Evolutionary conservation across 2,113 vertebrate species (phyloP), one percentile per base, ranked within the genome.

Genomic region (Probosciger aterrimus): DNA sequence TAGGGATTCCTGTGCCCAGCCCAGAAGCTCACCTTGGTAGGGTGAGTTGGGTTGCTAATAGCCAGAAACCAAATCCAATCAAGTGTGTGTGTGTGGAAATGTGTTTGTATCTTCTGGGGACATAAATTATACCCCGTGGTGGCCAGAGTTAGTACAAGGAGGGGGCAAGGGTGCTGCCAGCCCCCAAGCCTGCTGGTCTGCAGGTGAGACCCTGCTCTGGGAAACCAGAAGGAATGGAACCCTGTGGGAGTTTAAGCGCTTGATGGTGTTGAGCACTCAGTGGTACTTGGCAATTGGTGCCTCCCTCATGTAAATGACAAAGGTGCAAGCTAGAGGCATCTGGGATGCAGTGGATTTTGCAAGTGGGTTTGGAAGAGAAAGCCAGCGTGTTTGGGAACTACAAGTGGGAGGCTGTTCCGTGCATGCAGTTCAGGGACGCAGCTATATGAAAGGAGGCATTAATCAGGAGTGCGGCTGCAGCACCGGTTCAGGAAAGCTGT

Each of bases 361-460:
- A 5, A 82, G 65, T 4, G 11, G 52, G 15, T 82, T n/a, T 90
- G 77, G 86, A 84, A 39, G 37, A 70, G 79, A 86, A 74, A 90
- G 69, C 5, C 43, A 62, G 62, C 10, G 3, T 63, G 62, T 91
- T 86, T 91, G 53, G 77, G 77, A 87, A 69, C 77, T 89, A 95
- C 74, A 95, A 87, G 74, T n/a, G 31, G 77, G 62, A 96, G 80
- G 95, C 77, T 97, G 93, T 97, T 94, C 77, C 68, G 37, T 46
- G 77, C 0, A 0, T 68, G 47, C 43, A 91, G 67, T 15, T 31
- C 2, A 1, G 82, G 91, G 79, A 92, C 4, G 3, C 50, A 76
- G 84, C 90, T 43, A 13, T 53, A 73, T 97, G 95, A 97, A 95
- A 91, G 75, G 67, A 91, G 82, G 92, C 94, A 94, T 95, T 94